Percentiles rank a stretch among this genome's conserved stretches.
Conservation (phyloP, 1,140 invertebrate species). For the Bombus picipes region DNA sequence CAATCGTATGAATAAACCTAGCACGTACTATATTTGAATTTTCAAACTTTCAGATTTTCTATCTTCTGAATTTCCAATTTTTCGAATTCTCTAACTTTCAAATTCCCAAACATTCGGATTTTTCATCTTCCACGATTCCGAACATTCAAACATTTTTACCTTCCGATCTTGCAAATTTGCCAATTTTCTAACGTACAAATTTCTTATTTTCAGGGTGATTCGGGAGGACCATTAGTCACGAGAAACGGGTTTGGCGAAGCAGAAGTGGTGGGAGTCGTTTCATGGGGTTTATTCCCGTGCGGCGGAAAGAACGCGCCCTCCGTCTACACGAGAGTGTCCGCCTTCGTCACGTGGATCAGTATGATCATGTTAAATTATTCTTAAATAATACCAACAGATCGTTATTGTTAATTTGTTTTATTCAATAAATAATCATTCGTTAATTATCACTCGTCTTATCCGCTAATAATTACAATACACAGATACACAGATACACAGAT, state of each 20-base stretch:
- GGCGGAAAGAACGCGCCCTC: constrained; percentile 86
- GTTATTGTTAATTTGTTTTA: constrained; percentile 21
- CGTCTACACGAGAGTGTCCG: constrained; percentile 87
- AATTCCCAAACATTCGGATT: neutral
- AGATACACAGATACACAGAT: neutral
- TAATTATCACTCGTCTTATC: neutral
- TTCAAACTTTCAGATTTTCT: neutral
- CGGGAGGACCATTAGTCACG: constrained; percentile 86
- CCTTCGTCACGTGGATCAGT: constrained; percentile 82
- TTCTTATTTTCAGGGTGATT: constrained; percentile 83
- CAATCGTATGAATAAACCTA: no score
- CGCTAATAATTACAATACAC: constrained; percentile 18
- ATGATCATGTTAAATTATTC: constrained; percentile 33
- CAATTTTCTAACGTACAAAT: neutral
- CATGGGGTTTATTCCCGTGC: constrained; percentile 89
- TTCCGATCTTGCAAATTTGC: neutral
- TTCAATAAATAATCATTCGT: constrained; percentile 53
- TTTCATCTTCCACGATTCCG: neutral
- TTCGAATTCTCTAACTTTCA: neutral
- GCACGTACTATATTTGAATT: no score
- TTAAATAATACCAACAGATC: neutral
- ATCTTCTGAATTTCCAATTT: neutral
- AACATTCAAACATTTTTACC: neutral
- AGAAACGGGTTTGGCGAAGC: constrained; percentile 54
- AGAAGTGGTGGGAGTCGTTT: constrained; percentile 87